These are phyloP conservation scores for Rhinoderma darwinii DNA, from an alignment of 2,113 vertebrate genomes.

Conservation along the genomic window DNA sequence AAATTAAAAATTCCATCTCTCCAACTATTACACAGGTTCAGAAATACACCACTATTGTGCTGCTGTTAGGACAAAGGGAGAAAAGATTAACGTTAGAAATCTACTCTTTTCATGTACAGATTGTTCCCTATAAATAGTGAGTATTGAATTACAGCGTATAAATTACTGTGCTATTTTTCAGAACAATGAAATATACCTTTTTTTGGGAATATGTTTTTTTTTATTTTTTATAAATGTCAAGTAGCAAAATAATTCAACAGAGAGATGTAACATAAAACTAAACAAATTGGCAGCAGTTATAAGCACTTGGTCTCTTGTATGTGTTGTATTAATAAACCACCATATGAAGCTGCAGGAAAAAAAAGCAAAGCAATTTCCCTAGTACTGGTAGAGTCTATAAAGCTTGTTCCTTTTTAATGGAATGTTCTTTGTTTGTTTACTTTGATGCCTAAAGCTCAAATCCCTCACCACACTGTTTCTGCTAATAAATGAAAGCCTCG, in stretches of 20 bases:
- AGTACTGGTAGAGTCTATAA: constrained; percentile 10
- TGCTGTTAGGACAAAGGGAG: too few species aligned
- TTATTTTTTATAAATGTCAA: constrained; percentile 23
- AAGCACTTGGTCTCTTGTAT: constrained; percentile 25
- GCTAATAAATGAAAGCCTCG: constrained; percentile 26
- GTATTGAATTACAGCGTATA: not conserved
- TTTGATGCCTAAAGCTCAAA: constrained; percentile 40
- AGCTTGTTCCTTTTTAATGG: constrained; percentile 39
- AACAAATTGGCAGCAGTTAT: constrained; percentile 22
- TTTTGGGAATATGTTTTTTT: not conserved
- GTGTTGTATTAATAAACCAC: constrained; percentile 25
- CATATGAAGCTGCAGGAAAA: constrained; percentile 11
- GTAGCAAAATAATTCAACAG: not conserved
- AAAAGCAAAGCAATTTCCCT: constrained; percentile 38
- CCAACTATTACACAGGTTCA: too few species aligned
- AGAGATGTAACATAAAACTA: constrained; percentile 14
- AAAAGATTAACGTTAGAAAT: too few species aligned
- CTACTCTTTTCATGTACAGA: not conserved
- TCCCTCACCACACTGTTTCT: constrained; percentile 6
- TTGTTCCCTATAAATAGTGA: not conserved
- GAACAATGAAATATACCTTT: not conserved
- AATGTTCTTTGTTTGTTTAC: constrained; percentile 26
- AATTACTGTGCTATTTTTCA: not conserved
- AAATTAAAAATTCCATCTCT: too few species aligned
- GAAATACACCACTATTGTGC: too few species aligned